Conservation (phyloP, 2,797 vertebrate genomes). For the Crenuchus spilurus region DNA sequence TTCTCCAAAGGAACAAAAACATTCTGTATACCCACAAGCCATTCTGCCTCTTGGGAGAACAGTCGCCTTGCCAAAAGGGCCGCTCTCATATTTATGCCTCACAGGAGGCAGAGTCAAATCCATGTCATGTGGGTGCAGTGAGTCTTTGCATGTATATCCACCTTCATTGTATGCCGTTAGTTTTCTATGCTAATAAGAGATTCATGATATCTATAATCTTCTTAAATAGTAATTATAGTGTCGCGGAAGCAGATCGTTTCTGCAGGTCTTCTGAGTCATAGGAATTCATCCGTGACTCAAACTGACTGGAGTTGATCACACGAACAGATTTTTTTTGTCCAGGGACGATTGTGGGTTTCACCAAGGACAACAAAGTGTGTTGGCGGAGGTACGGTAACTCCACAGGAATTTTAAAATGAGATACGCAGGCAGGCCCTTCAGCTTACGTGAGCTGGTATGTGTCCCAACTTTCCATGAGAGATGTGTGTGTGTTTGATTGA, state of each 20-base stretch:
- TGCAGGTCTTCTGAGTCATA: background rate
- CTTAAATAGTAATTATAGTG: too few species aligned
- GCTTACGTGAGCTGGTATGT: background rate
- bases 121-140: background rate
- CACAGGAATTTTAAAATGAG: background rate
- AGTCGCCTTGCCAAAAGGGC: constrained; percentile 67
- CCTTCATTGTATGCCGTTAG: too few species aligned
- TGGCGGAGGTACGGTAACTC: background rate
- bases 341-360: background rate
- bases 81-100: constrained; percentile 21
- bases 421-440: background rate
- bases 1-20: constrained; percentile 51
- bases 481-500: background rate
- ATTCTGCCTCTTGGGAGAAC: constrained; percentile 39
- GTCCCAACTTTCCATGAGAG: background rate
- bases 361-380: background rate
- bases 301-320: background rate
- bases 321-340: background rate
- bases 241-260: background rate
- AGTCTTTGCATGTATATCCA: background rate
- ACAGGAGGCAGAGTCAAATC: background rate
- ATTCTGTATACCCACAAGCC: constrained; percentile 51
- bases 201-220: too few species aligned
- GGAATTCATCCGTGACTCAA: background rate
- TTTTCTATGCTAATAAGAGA: background rate